Evolutionary conservation across 1,140 invertebrate species (phyloP), one percentile per base, ranked within the genome.

Genomic region (Halictus rubicundus): DNA sequence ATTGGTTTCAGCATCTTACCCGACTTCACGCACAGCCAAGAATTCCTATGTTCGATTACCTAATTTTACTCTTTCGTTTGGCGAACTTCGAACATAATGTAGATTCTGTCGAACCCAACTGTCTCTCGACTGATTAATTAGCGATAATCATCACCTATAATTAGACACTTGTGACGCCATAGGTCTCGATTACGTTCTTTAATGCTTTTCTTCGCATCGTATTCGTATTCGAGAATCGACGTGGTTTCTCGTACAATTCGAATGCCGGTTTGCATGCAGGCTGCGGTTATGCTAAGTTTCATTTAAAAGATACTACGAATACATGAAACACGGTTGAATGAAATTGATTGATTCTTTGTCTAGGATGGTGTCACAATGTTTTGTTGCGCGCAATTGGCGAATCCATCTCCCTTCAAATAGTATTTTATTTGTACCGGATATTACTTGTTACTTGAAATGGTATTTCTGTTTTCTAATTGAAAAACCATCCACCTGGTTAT

Each of bases 61-160:
- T 21, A 14, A 46, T 14, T 7, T 57, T n/a, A n/a, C 59, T 23
- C 8, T 65, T 46, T 46, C 39, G n/a, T 65, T 65, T 12, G 12
- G 37, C 63, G 37, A 65, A 23, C 37, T 16, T 60, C 25, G 59
- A 60, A 61, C 60, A 32, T 61, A 7, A 6, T 21, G 10, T 46
- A 46, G 39, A 9, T 65, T 0, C 16, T 32, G 32, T 65, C n/a
- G 37, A 42, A 65, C 63, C 19, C 37, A 65, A 16, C n/a, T 1
- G 32, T 65, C 46, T 65, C 64, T 65, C 64, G 64, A 46, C 64
- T 65, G 64, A 65, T 65, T 23, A 16, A 65, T 65, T 65, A 65
- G 39, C 37, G 10, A 42, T 65, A 65, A 39, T 3, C 63, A 65
- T 65, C 46, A 65, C 39, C n/a, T 5, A 65, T 65, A 16, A 25